These are phyloP conservation scores for Metopolophium dirhodum DNA, from an alignment of 1,140 invertebrate species.

Conservation along the genomic window DNA sequence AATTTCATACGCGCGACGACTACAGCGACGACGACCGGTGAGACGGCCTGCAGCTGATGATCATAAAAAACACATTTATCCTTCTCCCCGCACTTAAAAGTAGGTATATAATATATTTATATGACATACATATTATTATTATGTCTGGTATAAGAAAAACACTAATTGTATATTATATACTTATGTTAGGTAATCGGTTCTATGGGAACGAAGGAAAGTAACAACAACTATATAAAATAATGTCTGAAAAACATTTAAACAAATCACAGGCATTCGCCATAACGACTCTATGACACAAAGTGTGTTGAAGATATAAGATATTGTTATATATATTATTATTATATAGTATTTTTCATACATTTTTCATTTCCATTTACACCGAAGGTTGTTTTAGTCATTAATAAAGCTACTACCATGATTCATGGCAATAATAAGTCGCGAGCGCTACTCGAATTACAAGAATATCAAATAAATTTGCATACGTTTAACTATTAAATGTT, in stretches of 20 bases:
- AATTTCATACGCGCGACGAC: not conserved
- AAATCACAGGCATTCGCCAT: not conserved
- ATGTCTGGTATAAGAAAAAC: not conserved
- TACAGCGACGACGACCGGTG: not conserved
- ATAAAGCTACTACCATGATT: not conserved
- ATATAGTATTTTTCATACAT: not conserved
- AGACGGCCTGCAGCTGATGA: not conserved
- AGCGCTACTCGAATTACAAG: not conserved
- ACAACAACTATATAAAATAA: not conserved
- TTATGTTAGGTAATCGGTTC: not conserved
- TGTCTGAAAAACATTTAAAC: conserved; percentile 17
- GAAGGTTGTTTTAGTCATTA: not conserved
- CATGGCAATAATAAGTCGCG: not conserved
- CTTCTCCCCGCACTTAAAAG: not conserved
- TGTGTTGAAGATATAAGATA: not conserved
- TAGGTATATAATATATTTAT: not conserved
- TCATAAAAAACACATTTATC: conserved; percentile 35
- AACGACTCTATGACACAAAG: not conserved
- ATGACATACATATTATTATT: not conserved
- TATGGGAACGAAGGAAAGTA: conserved; percentile 7
- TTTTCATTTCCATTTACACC: not conserved
- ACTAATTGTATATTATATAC: not conserved
- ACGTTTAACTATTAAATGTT: not conserved
- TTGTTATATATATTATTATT: not conserved
- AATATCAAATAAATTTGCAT: not conserved